Evolutionary conservation across 2,888 invertebrate species (phyloP), one percentile per base, ranked within the genome.

Genomic region (Sturmia bella): DNA sequence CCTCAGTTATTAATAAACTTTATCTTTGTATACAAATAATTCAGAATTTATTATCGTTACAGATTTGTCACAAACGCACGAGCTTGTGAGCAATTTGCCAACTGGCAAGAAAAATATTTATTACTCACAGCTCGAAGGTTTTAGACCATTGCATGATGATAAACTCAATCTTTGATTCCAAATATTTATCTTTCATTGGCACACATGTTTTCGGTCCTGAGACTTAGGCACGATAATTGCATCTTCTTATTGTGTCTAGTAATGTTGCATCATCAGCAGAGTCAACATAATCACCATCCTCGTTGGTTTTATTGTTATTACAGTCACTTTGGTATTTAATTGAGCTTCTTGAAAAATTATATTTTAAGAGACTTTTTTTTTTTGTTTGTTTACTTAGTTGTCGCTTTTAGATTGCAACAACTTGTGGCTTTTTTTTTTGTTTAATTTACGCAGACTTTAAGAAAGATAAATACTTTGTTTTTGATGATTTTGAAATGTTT

Each of bases 281-380:
- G 52, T 41, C n/a, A 32, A 15, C 61, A 43, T 6, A 32, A 61
- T 17, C 15, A 59, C 50, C 48, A 66, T 75, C 19, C 19, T 52
- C 12, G 21, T 48, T 43, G 57, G 12, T 27, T 15, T 66, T 50
- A 39, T 77, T 77, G 48, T 45, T 69, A 64, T 70, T 70, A 50
- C 39, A 59, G 54, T 39, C 73, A 66, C 68, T 72, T 64, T 54
- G 52, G 27, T 70, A 63, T 83, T 72, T 83, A 74, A 72, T 70
- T 83, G 70, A 79, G 79, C 82, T 70, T 75, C 75, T 82, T 79
- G 15, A 78, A 82, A 63, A 57, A 64, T 57, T 69, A 39, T 59
- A 52, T 69, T 57, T 81, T 52, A 41, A 68, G 11, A 68, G 41
- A 17, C 41, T 50, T 24, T 50, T 52, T 43, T 41, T 43, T 37